Evolutionary conservation across 2,113 vertebrate genomes (phyloP).

Genomic region (Cranoglanis bouderius): DNA sequence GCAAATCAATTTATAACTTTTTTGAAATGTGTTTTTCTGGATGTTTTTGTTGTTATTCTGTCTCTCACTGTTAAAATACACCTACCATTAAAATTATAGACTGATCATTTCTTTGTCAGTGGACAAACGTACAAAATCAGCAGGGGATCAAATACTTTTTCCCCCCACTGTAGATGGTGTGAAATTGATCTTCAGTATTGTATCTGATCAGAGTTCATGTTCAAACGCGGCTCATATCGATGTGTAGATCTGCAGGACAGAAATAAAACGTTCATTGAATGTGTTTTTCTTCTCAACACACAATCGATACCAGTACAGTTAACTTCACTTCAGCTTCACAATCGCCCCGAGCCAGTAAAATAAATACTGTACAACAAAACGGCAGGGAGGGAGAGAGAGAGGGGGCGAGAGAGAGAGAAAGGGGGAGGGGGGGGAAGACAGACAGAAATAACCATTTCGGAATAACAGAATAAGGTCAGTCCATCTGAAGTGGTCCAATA

Average conservation of each 20-base stretch:
- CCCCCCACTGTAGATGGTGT: too few relatives aligned
- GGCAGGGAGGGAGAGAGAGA: neutral
- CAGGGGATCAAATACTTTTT: too few relatives aligned
- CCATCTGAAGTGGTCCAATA: too few relatives aligned
- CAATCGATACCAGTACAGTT: neutral
- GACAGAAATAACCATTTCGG: too few relatives aligned
- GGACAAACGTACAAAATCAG: too few relatives aligned
- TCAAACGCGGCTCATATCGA: neutral
- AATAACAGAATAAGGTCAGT: too few relatives aligned
- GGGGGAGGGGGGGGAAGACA: neutral
- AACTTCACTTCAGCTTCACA: neutral
- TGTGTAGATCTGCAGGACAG: neutral
- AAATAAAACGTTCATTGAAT: neutral
- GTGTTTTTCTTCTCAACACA: conserved; percentile 5
- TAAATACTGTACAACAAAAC: neutral
- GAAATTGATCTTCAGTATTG: neutral
- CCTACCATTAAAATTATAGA: too few relatives aligned
- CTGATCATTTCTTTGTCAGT: too few relatives aligned
- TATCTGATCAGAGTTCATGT: neutral
- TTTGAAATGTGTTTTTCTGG: too few relatives aligned
- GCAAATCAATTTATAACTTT: too few relatives aligned
- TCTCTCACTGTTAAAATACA: too few relatives aligned
- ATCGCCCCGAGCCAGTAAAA: neutral
- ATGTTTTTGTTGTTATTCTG: too few relatives aligned
- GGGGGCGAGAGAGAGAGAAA: neutral